phyloP scores from a whole-genome alignment of 2,113 vertebrate species.

The Isichthys henryi region DNA sequence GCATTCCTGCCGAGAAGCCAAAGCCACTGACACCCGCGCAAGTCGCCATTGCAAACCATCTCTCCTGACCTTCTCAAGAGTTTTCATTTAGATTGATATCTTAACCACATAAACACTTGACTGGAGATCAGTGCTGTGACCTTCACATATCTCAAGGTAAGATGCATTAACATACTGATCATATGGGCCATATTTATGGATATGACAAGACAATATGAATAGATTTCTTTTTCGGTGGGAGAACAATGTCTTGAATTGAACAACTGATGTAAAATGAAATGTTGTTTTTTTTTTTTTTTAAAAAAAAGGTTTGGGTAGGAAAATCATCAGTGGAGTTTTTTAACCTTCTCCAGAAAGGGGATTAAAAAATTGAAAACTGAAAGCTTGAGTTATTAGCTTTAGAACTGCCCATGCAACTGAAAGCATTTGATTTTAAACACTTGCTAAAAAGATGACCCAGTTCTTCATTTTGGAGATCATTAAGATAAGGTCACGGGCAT shows the following conservation, averaged over 20 bases:
- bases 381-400: background rate
- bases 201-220: background rate
- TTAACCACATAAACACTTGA: constrained; percentile 55
- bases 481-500: background rate
- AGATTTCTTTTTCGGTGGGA: background rate
- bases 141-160: constrained; percentile 52
- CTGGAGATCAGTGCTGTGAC: constrained; percentile 63
- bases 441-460: background rate
- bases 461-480: background rate
- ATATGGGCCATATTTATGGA: constrained; percentile 3
- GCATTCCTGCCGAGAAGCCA: background rate
- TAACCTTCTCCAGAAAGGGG: background rate
- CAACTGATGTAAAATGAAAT: background rate
- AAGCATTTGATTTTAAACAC: background rate
- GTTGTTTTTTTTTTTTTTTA: background rate
- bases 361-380: background rate
- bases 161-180: constrained; percentile 30
- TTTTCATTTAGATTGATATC: constrained; percentile 61
- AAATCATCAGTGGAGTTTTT: background rate
- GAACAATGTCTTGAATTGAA: background rate
- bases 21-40: constrained; percentile 34
- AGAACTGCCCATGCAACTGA: background rate
- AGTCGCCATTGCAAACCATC: constrained; percentile 40
- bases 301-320: background rate
- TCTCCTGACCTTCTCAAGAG: constrained; percentile 51